Evolutionary conservation across 37 sponge, comb jelly and placozoan genomes (phyloP), one percentile per base, ranked within the genome.

Genomic region (Aphrocallistes beatrix): DNA sequence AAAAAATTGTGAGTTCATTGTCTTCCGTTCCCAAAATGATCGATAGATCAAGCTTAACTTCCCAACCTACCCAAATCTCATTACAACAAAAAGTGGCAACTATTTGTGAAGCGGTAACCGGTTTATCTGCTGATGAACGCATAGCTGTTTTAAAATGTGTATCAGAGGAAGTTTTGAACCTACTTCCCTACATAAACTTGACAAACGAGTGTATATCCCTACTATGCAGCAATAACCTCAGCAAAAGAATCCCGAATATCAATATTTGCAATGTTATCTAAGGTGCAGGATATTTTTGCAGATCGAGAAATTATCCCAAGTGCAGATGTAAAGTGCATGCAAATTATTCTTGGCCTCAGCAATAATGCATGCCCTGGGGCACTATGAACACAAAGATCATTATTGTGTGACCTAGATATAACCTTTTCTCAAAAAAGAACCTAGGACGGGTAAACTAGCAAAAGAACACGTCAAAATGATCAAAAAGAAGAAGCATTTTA

Each of bases 251-350:
- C 75, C 75, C 34, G 32, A 60, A 13, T 25, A 8, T 60, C 75
- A 60, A 60, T 60, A 32, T 60, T 30, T 60, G 34, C 32, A 60
- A 60, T 60, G 75, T 60, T 60, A 60, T 60, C 75, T 13, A 60
- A 21, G 75, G 28, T 60, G 75, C 34, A 32, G 75, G 75, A 60
- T 60, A 21, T 60, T 60, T 60, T 60, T 60, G 75, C 8, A 60
- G 21, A 60, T 60, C 75, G 75, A 60, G 75, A 60, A 60, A 60
- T 21, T 60, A 60, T 60, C 34, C 75, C n/a, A 60, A 60, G 75
- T 60, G 34, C 75, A 60, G 75, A 60, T 60, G 34, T 60, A 60
- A 60, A 60, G 75, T 60, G 75, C 75, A 60, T 60, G 25, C 75
- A 60, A 60, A 19, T 42, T 60, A 60, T 60, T 60, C 75, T 60